Evolutionary conservation across 2,888 invertebrate genomes (phyloP).

Genomic region (Drosophila leonis): DNA sequence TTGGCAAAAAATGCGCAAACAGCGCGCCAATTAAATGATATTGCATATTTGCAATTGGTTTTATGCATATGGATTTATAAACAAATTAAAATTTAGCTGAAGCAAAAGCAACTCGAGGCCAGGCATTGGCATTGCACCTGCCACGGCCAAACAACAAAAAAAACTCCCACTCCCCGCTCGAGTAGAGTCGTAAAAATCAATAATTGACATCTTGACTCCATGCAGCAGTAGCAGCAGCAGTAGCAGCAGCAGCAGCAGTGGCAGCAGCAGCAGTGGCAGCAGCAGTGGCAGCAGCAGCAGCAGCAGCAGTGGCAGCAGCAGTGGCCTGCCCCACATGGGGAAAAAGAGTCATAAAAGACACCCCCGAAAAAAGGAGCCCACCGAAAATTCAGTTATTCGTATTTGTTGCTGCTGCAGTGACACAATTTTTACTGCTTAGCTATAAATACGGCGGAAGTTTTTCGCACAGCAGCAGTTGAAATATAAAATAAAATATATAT

Average conservation of each 20-base stretch:
- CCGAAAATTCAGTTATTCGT: slow-evolving; percentile 7
- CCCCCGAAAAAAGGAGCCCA: slow-evolving; percentile 9
- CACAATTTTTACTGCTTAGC: slow-evolving; percentile 35
- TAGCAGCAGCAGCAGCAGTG: not conserved
- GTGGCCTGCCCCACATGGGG: slow-evolving; percentile 1
- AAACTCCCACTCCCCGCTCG: slow-evolving; percentile 19
- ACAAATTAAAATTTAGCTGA: slow-evolving; percentile 4
- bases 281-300: slow-evolving; percentile 19
- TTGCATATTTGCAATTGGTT: slow-evolving; percentile 19
- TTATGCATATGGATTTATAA: slow-evolving; percentile 1
- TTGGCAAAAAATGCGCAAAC: slow-evolving; percentile 22
- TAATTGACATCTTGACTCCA: slow-evolving; percentile 63
- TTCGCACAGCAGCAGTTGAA: slow-evolving; percentile 10
- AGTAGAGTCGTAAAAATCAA: slow-evolving; percentile 61
- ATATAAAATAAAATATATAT: too few species aligned
- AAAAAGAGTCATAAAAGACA: slow-evolving; percentile 21
- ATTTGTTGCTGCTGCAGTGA: slow-evolving; percentile 35
- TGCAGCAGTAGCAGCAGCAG: slow-evolving; percentile 26
- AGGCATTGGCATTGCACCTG: slow-evolving; percentile 34
- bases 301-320: not conserved
- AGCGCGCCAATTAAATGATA: slow-evolving; percentile 32
- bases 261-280: slow-evolving; percentile 4
- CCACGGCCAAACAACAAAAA: slow-evolving; percentile 28
- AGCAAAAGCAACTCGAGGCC: not conserved
- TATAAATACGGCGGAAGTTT: slow-evolving; percentile 14